A percentile compares a stretch with the other conserved stretches of the same genome.
These are phyloP conservation scores for Eupsilia transversa DNA, from an alignment of 2,888 invertebrate species.

Conservation along the genomic window DNA sequence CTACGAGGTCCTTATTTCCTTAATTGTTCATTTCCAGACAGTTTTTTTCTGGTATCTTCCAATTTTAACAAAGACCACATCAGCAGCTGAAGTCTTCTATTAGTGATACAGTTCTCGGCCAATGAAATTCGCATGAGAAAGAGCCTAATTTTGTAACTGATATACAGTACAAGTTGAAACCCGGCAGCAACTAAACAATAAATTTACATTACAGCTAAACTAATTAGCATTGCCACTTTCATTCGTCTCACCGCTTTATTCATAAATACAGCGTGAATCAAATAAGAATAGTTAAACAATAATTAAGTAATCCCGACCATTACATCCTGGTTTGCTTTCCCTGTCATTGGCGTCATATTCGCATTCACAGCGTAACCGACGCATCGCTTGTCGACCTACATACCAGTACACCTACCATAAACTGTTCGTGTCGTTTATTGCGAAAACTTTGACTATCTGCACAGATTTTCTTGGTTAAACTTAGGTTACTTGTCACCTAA, in stretches of 20 bases:
- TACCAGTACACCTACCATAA: slow-evolving; percentile 67
- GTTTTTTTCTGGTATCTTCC: background rate
- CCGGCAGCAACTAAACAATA: slow-evolving; percentile 27
- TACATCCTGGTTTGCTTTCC: slow-evolving; percentile 71
- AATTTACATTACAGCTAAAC: slow-evolving; percentile 43
- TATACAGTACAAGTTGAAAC: slow-evolving; percentile 4
- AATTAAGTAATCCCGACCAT: slow-evolving; percentile 62
- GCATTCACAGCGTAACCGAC: slow-evolving; percentile 67
- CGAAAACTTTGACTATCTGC: slow-evolving; percentile 59
- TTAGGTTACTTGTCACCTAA: slow-evolving; percentile 47
- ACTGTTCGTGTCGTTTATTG: slow-evolving; percentile 60
- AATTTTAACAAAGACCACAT: background rate
- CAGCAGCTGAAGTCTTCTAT: background rate
- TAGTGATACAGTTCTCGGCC: background rate
- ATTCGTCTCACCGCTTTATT: slow-evolving; percentile 47
- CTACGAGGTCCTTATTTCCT: background rate
- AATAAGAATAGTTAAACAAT: slow-evolving; percentile 54
- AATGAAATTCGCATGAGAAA: background rate
- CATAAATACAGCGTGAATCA: slow-evolving; percentile 36
- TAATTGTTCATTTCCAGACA: background rate
- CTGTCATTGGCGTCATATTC: slow-evolving; percentile 68
- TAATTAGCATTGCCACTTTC: slow-evolving; percentile 45
- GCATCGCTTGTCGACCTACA: slow-evolving; percentile 68
- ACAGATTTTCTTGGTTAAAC: slow-evolving; percentile 48
- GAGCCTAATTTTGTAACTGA: background rate